A percentile compares a stretch with the other conserved stretches of the same genome.
These are phyloP conservation scores for Hirtodrosophila cameraria DNA, from an alignment of 2,888 invertebrate species.

Conservation along the genomic window DNA sequence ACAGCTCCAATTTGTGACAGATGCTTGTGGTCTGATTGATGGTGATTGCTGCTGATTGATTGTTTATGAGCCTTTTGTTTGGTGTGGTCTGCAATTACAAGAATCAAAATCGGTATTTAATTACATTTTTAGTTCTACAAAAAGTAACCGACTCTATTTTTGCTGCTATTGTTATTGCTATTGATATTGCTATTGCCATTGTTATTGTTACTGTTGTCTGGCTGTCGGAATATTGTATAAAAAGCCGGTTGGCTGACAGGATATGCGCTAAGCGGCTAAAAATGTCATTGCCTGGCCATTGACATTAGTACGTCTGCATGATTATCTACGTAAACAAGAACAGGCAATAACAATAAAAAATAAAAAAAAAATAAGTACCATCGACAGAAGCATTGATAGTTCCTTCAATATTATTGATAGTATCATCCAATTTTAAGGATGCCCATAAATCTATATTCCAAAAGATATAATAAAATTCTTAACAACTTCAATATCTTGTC, in stretches of 20 bases:
- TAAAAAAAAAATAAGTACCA: constrained; percentile 5
- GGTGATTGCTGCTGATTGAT: constrained; percentile 53
- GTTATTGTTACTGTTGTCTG: constrained; percentile 1
- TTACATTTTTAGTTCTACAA: constrained; percentile 26
- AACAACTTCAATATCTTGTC: too few species aligned
- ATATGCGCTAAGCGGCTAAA: constrained; percentile 50
- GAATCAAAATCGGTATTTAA: constrained; percentile 37
- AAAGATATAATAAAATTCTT: too few species aligned
- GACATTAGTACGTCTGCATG: constrained; percentile 37
- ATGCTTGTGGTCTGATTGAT: constrained; percentile 61
- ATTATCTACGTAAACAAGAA: constrained; percentile 37
- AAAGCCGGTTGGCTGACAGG: constrained; percentile 62
- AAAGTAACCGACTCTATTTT: background rate
- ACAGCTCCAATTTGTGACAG: constrained; percentile 64
- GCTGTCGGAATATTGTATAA: constrained; percentile 58
- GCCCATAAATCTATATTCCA: too few species aligned
- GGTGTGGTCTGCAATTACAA: constrained; percentile 55
- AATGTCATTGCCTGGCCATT: constrained; percentile 31
- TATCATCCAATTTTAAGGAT: too few species aligned
- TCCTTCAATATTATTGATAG: constrained; percentile 24
- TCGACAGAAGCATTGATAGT: constrained; percentile 10
- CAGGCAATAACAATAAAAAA: constrained; percentile 3
- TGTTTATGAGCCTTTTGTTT: constrained; percentile 38
- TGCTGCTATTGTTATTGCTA: constrained; percentile 9
- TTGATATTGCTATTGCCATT: constrained; percentile 3